phyloP scores from a whole-genome alignment of 2,113 vertebrate species.

The Tonatia bakeri region DNA sequence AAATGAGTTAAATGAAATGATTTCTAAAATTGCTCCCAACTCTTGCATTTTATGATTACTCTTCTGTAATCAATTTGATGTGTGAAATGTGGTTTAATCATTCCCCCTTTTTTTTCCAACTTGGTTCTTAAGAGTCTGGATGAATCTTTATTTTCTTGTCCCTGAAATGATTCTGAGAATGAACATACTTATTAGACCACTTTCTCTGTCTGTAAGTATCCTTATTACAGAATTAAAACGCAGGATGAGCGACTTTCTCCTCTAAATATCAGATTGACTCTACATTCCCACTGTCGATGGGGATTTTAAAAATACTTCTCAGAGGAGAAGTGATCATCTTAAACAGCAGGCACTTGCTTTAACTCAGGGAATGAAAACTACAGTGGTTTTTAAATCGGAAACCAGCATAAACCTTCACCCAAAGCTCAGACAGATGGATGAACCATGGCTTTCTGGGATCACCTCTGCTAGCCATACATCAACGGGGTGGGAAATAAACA shows the following conservation, averaged over 20 bases:
- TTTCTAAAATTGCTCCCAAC: not conserved
- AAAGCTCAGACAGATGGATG: not conserved
- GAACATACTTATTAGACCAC: not conserved
- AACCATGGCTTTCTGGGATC: not conserved
- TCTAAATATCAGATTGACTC: not conserved
- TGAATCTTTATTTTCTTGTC: not conserved
- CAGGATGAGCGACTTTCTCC: not conserved
- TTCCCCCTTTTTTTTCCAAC: not conserved
- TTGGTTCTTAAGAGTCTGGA: not conserved
- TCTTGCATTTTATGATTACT: not conserved
- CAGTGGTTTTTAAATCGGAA: not conserved
- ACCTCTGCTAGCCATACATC: not conserved
- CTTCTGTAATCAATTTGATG: not conserved
- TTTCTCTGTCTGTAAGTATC: not conserved
- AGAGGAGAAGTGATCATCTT: not conserved
- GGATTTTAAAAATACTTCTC: not conserved
- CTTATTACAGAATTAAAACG: not conserved
- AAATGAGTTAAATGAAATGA: not conserved
- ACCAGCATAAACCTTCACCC: not conserved
- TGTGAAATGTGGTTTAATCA: not conserved
- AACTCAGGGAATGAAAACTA: slow-evolving; percentile 21
- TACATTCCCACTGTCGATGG: not conserved
- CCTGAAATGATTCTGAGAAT: not conserved
- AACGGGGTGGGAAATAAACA: not conserved
- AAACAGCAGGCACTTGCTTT: not conserved